Base-by-base conservation (phyloP, 2,888 invertebrate genomes). In the Clanis bilineata region DNA sequence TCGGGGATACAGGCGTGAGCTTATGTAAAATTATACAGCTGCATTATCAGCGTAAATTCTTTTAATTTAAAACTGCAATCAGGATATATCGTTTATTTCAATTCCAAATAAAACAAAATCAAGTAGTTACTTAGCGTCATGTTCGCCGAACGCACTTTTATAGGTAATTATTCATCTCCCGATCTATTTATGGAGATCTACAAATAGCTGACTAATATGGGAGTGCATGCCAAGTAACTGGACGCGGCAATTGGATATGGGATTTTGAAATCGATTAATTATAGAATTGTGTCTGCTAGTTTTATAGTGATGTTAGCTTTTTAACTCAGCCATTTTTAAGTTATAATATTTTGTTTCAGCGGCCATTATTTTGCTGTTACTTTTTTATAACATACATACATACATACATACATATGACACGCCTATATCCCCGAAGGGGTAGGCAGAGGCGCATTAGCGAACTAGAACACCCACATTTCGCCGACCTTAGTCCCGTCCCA, bases 151-250 rank as follows among this genome's bases (percentile, higher is more conserved):
- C 51, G 32, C 32, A 51, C 21, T 51, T 51, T 32, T 51, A 51
- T 51, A 51, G 51, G 51, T 18, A 51, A 51, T 51, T 32, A 51
- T 51, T 51, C 51, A 51, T 51, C 51, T 15, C 15, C 7, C n/a
- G 2, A 28, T 28, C 32, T 51, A 51, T 51, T 51, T 51, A 32
- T 28, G 3, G 51, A 18, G 1, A 32, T 51, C 51, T 18, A 32
- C 10, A 51, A 51, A 51, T 51, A 51, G 32, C 18, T 18, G 51
- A 51, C 32, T 51, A 51, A 51, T 21, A 51, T 51, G 32, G 23
- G 28, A 28, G 51, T 51, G 28, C 51, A 51, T 18, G 51, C 51
- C 51, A 32, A 12, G 51, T 51, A 51, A 51, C 51, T 32, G 18
- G 51, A 51, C 18, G 32, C 51, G 32, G 32, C 18, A 51, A 51